phyloP scores from a whole-genome alignment of 1,140 invertebrate genomes.

The Chrysopa pallens region DNA sequence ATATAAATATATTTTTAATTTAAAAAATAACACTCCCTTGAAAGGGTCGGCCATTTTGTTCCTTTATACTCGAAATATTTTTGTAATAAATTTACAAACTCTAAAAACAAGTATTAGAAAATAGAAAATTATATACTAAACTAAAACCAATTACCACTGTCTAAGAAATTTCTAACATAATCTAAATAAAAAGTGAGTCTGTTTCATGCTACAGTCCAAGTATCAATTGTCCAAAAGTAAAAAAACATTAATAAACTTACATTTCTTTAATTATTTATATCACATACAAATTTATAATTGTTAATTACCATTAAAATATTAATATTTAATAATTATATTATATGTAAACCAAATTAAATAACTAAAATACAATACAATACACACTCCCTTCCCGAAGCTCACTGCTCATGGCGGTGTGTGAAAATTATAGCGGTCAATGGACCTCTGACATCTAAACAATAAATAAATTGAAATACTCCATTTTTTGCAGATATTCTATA shows the following conservation, averaged over 20 bases:
- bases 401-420: constrained; percentile 15
- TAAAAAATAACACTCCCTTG: neutral
- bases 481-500: too few species aligned
- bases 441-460: too few species aligned
- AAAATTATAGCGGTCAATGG: too few species aligned
- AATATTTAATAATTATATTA: constrained; percentile 2
- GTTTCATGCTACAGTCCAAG: neutral
- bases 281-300: neutral
- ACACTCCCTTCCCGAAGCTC: constrained; percentile 18
- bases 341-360: constrained; percentile 10
- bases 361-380: constrained; percentile 7
- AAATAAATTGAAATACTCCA: too few species aligned
- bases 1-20: neutral
- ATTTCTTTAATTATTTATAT: constrained; percentile 2
- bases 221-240: neutral
- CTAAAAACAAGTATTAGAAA: too few species aligned
- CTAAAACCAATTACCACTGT: too few species aligned
- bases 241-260: constrained; percentile 17
- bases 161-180: too few species aligned
- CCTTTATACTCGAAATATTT: neutral
- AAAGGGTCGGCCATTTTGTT: neutral
- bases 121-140: too few species aligned
- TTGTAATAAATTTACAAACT: too few species aligned
- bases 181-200: too few species aligned
- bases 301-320: neutral